A percentile compares a stretch with the other conserved stretches of the same genome.
Conservation (phyloP, 2,888 invertebrate species). For the Megalurothrips usitatus region DNA sequence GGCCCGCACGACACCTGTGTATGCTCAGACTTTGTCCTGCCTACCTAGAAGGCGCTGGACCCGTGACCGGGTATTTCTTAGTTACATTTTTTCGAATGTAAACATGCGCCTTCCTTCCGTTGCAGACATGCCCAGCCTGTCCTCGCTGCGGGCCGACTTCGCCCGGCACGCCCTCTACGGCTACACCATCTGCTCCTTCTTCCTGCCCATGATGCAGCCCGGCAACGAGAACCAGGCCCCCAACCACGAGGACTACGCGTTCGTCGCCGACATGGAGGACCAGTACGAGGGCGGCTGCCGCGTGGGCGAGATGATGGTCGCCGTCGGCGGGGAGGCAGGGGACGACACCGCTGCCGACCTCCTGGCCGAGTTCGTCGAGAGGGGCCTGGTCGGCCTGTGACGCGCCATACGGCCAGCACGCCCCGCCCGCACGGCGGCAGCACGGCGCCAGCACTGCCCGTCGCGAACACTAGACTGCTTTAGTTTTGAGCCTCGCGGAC, state of each 20-base stretch:
- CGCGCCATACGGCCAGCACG: too few relatives aligned
- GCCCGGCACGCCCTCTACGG: constrained; percentile 35
- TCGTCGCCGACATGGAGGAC: not conserved
- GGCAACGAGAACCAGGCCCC: not conserved
- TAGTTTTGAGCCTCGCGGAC: too few relatives aligned
- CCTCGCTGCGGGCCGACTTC: constrained; percentile 33
- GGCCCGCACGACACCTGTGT: too few relatives aligned
- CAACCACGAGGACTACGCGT: not conserved
- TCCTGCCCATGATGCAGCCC: constrained; percentile 33
- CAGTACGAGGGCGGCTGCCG: not conserved
- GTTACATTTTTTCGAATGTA: not conserved
- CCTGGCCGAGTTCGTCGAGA: not conserved
- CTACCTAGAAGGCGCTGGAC: too few relatives aligned
- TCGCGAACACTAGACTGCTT: too few relatives aligned
- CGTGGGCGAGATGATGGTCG: not conserved
- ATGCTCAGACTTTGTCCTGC: too few relatives aligned
- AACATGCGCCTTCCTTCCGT: constrained; percentile 28
- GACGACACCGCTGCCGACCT: not conserved
- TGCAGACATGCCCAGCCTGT: constrained; percentile 32
- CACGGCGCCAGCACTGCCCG: too few relatives aligned
- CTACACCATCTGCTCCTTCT: constrained; percentile 34
- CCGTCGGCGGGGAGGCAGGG: not conserved
- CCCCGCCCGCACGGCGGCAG: too few relatives aligned
- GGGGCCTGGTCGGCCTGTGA: not conserved
- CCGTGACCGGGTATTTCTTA: not conserved